phyloP scores from a whole-genome alignment of 2,888 invertebrate genomes.

The Sphaerophoria rueppellii region DNA sequence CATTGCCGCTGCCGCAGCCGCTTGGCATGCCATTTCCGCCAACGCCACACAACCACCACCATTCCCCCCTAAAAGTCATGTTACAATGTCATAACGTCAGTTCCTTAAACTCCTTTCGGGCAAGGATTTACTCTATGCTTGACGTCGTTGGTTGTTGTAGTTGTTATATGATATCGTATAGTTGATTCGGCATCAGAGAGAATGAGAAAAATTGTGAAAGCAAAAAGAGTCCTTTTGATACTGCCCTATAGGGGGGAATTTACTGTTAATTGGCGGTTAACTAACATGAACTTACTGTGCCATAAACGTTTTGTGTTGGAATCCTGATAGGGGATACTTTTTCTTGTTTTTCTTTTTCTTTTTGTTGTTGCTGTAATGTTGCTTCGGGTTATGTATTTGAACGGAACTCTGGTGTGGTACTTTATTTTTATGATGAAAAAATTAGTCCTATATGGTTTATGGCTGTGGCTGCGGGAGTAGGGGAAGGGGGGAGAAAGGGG shows the following conservation, averaged over 20 bases:
- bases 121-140: constrained; percentile 38
- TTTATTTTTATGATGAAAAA: constrained; percentile 39
- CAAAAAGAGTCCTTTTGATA: constrained; percentile 50
- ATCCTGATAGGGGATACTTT: constrained; percentile 34
- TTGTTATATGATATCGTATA: constrained; percentile 18
- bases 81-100: constrained; percentile 66
- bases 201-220: neutral
- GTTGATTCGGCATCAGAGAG: constrained; percentile 44
- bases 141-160: neutral
- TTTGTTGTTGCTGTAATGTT: neutral
- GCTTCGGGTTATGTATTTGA: neutral
- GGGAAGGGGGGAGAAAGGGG: neutral
- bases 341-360: neutral
- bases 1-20: neutral
- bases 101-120: constrained; percentile 52
- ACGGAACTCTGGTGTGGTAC: neutral
- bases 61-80: constrained; percentile 51
- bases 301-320: constrained; percentile 57
- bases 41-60: neutral
- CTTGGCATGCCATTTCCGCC: neutral
- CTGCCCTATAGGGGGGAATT: constrained; percentile 58
- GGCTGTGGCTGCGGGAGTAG: neutral
- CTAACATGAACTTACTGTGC: constrained; percentile 70
- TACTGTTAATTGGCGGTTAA: constrained; percentile 73
- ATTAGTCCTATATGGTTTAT: constrained; percentile 52